Evolutionary conservation across 2,888 invertebrate species (phyloP).

Genomic region (Himalopsyche anomala): DNA sequence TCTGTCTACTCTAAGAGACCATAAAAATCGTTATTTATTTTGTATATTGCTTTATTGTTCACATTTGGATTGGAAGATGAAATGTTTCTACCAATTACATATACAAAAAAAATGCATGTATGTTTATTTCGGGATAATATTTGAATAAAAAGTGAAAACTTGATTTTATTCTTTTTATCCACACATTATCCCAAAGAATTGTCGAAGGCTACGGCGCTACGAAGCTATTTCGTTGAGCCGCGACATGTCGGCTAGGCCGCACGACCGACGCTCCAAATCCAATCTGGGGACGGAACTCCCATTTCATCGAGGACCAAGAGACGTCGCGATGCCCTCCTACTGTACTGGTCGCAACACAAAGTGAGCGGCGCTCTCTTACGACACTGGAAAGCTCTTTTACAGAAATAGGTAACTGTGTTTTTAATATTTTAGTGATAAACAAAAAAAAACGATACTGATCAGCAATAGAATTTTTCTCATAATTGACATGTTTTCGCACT

Average conservation of each 20-base stretch:
- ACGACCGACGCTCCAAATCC: slow-evolving; percentile 30
- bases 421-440: too few relatives aligned
- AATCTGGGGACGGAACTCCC: slow-evolving; percentile 28
- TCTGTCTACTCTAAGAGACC: too few relatives aligned
- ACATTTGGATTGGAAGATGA: too few relatives aligned
- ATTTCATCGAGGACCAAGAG: slow-evolving; percentile 10
- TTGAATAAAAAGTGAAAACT: not conserved
- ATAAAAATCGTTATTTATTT: too few relatives aligned
- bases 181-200: not conserved
- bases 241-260: slow-evolving; percentile 31
- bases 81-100: too few relatives aligned
- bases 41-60: too few relatives aligned
- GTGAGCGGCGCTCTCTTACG: not conserved
- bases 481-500: too few relatives aligned
- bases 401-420: not conserved
- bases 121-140: too few relatives aligned
- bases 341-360: not conserved
- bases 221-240: slow-evolving; percentile 15
- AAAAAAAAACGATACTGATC: too few relatives aligned
- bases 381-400: not conserved
- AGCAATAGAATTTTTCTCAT: too few relatives aligned
- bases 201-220: not conserved
- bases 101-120: too few relatives aligned
- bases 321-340: not conserved
- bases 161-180: not conserved